Conservation (phyloP, 2,888 invertebrate genomes). For the Drosophila stalkeri region DNA sequence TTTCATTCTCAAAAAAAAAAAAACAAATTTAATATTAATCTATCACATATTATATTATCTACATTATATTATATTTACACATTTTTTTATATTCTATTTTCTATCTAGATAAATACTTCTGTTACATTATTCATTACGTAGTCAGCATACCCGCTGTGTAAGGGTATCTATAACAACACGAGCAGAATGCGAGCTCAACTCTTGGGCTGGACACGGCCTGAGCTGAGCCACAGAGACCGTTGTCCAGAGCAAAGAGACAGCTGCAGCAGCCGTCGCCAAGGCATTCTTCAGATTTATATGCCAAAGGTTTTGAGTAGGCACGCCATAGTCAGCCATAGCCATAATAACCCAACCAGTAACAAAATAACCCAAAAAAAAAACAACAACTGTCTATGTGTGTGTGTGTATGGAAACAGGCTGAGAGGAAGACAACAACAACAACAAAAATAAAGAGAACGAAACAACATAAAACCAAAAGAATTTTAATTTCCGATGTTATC, state of each 20-base stretch:
- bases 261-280: conserved; percentile 50
- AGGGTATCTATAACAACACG: conserved; percentile 9
- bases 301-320: conserved; percentile 73
- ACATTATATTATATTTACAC: too few relatives aligned
- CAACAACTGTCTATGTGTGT: conserved; percentile 34
- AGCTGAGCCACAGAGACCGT: conserved; percentile 15
- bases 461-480: conserved; percentile 82
- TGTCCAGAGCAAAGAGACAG: conserved; percentile 32
- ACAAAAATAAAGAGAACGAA: conserved; percentile 46
- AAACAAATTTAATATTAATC: too few relatives aligned
- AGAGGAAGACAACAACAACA: conserved; percentile 23
- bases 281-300: conserved; percentile 81
- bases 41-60: too few relatives aligned
- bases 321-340: conserved; percentile 56
- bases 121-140: neutral
- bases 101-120: neutral
- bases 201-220: conserved; percentile 10
- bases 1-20: too few relatives aligned
- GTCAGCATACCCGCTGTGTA: neutral
- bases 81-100: too few relatives aligned
- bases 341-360: conserved; percentile 59
- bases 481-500: conserved; percentile 84
- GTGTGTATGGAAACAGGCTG: conserved; percentile 59
- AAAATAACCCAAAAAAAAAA: conserved; percentile 70
- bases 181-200: conserved; percentile 15